Percentiles rank a stretch among this genome's conserved stretches.
phyloP scores from a whole-genome alignment of 2,113 vertebrate species.

The Psophia crepitans region DNA sequence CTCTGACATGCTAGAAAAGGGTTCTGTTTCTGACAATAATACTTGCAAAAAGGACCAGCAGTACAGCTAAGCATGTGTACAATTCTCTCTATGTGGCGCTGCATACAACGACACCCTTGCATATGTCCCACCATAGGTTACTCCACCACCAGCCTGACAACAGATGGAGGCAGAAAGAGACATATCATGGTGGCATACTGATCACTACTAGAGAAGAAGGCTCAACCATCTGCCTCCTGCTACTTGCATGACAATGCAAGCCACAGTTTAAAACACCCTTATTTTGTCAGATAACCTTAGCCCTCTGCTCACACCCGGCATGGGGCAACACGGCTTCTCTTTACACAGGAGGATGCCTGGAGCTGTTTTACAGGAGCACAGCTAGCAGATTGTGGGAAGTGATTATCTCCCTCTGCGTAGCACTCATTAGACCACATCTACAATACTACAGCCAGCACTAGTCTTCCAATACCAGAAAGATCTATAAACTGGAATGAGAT shows the following conservation, averaged over 20 bases:
- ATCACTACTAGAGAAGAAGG: background rate
- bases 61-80: background rate
- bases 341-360: background rate
- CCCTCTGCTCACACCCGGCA: background rate
- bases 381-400: background rate
- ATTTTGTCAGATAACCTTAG: background rate
- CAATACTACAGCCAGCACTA: background rate
- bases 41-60: background rate
- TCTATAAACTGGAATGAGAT: background rate
- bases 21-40: background rate
- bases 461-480: background rate
- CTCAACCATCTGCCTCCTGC: slow-evolving; percentile 23
- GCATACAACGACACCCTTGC: background rate
- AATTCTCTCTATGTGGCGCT: background rate
- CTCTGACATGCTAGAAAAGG: background rate
- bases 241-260: background rate
- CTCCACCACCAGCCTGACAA: background rate
- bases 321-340: background rate
- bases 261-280: background rate
- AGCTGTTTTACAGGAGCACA: background rate
- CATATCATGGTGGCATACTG: background rate
- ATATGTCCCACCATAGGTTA: slow-evolving; percentile 24
- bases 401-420: background rate
- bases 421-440: background rate
- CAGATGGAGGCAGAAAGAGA: slow-evolving; percentile 38